phyloP scores from a whole-genome alignment of 2,888 invertebrate species.

The Coleophora deauratella region DNA sequence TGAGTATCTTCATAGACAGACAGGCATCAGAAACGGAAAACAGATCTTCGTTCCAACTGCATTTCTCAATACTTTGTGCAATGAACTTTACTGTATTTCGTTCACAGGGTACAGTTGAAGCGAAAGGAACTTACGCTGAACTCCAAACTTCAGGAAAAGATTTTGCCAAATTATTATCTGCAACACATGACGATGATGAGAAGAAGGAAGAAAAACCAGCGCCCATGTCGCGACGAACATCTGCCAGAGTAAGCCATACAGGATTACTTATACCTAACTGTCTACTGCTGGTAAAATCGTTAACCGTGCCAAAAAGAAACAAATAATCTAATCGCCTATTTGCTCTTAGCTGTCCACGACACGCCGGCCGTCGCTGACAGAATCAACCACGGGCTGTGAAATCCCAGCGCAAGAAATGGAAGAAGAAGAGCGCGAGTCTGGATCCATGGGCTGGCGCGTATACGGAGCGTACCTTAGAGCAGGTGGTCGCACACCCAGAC shows the following conservation, averaged over 20 bases:
- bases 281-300: no score
- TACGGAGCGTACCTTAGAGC: constrained; percentile 77
- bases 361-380: constrained; percentile 59
- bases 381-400: constrained; percentile 55
- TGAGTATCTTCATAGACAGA: no score
- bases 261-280: not conserved
- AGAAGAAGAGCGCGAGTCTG: constrained; percentile 75
- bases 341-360: constrained; percentile 53
- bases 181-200: constrained; percentile 59
- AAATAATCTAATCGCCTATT: no score
- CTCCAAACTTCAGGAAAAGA: constrained; percentile 72
- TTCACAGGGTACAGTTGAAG: constrained; percentile 69
- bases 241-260: constrained; percentile 48
- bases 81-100: no score
- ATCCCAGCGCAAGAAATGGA: constrained; percentile 71
- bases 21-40: no score
- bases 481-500: constrained; percentile 68
- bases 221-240: constrained; percentile 52
- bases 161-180: constrained; percentile 72
- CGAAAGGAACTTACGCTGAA: constrained; percentile 75
- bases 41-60: no score
- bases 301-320: no score
- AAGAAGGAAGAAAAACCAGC: constrained; percentile 46
- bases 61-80: no score
- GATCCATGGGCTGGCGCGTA: constrained; percentile 78